Percentiles rank a stretch among this genome's conserved stretches.
Conservation (phyloP, 2,113 vertebrate genomes). For the Catharus fuscescens region DNA sequence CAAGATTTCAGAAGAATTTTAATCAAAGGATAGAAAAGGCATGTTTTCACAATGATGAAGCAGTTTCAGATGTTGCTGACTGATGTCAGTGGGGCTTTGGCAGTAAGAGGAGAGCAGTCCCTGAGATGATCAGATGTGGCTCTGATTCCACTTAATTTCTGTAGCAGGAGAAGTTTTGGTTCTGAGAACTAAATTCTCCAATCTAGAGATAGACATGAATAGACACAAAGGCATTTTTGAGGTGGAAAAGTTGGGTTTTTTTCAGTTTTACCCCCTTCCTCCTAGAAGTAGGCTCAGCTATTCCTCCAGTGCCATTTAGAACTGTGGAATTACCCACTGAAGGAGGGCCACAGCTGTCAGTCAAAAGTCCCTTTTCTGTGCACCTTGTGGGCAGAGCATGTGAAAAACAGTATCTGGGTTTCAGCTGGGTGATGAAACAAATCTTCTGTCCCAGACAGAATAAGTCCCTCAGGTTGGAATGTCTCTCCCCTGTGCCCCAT, state of each 20-base stretch:
- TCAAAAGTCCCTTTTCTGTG: rapidly evolving
- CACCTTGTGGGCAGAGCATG: background rate
- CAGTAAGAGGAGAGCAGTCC: background rate
- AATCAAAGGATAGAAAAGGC: background rate
- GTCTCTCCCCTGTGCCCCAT: background rate
- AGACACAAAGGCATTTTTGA: background rate
- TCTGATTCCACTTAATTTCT: background rate
- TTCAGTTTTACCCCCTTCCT: background rate
- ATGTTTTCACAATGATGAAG: background rate
- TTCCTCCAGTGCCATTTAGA: background rate
- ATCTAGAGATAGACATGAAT: background rate
- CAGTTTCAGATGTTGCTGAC: background rate
- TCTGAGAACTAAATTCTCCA: background rate
- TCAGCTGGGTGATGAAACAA: background rate
- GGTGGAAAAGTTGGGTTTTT: background rate
- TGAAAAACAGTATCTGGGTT: background rate
- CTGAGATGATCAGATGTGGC: background rate
- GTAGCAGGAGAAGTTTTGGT: background rate
- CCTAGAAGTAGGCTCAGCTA: background rate
- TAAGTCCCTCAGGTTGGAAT: background rate
- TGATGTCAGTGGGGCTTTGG: background rate
- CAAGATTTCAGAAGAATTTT: background rate
- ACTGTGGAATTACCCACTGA: rapidly evolving
- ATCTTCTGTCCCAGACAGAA: background rate
- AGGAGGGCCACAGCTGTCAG: background rate